A percentile compares a stretch with the other conserved stretches of the same genome.
These are phyloP conservation scores for Enteromius argenteus DNA, from an alignment of 2,797 vertebrate species.

Conservation along the genomic window DNA sequence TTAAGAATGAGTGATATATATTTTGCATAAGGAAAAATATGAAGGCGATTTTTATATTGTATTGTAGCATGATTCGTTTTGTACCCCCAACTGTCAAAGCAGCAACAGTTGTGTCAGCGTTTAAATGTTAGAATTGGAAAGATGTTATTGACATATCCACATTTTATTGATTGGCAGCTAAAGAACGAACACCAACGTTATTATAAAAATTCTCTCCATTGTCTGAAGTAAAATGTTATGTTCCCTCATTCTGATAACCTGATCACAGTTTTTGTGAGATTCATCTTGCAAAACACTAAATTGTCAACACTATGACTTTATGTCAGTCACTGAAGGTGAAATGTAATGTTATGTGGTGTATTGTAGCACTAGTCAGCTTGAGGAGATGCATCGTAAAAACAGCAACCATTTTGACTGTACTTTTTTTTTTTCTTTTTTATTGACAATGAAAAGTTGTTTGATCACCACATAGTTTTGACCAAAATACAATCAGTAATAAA, in stretches of 20 bases:
- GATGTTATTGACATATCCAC: not conserved
- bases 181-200: not conserved
- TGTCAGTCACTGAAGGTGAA: not conserved
- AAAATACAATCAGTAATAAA: slow-evolving; percentile 85
- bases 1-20: not conserved
- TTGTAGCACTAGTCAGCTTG: not conserved
- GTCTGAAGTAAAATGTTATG: not conserved
- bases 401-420: slow-evolving; percentile 65
- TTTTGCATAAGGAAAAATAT: not conserved
- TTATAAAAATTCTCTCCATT: too few relatives aligned
- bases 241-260: not conserved
- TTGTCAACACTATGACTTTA: too few relatives aligned
- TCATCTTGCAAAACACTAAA: not conserved
- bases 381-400: not conserved
- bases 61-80: not conserved
- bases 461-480: slow-evolving; percentile 92
- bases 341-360: not conserved
- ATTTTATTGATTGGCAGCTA: not conserved
- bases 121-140: not conserved
- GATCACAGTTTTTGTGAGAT: not conserved
- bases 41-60: not conserved
- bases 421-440: slow-evolving; percentile 79
- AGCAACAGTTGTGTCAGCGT: not conserved
- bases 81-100: not conserved
- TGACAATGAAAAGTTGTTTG: slow-evolving; percentile 89